These are phyloP conservation scores for Aphodius granarius DNA, from an alignment of 2,888 invertebrate genomes.

Conservation along the genomic window DNA sequence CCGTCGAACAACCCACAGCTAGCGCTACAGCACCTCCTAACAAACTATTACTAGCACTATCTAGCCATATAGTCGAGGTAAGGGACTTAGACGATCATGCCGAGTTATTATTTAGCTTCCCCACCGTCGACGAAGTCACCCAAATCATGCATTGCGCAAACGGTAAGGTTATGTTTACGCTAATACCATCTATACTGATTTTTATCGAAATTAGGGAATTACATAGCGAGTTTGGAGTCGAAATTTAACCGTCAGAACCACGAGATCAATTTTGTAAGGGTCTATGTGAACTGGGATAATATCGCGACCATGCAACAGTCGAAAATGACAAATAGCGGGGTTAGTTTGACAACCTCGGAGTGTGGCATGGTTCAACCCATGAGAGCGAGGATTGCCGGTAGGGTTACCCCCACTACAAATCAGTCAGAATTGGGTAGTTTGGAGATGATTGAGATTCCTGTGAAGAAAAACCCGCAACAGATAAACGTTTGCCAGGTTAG, in stretches of 20 bases:
- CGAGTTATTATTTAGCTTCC: constrained; percentile 63
- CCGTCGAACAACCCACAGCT: constrained; percentile 67
- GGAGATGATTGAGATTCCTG: constrained; percentile 75
- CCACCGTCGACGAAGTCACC: constrained; percentile 72
- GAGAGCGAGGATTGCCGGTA: constrained; percentile 72
- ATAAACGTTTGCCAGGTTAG: constrained; percentile 65
- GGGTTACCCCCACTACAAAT: constrained; percentile 71
- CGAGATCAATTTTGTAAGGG: constrained; percentile 62
- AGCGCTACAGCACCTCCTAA: constrained; percentile 63
- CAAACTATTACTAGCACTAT: constrained; percentile 61
- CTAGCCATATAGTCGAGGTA: constrained; percentile 64
- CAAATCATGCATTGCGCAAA: constrained; percentile 67
- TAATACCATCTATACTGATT: background rate
- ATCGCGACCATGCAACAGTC: constrained; percentile 55
- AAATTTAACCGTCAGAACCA: constrained; percentile 56
- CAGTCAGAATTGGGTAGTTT: constrained; percentile 62
- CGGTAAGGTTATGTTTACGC: constrained; percentile 56
- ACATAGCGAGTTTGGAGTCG: constrained; percentile 66
- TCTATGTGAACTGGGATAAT: constrained; percentile 76
- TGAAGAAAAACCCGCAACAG: constrained; percentile 61
- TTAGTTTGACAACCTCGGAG: constrained; percentile 50
- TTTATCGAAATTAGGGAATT: constrained; percentile 57
- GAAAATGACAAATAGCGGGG: constrained; percentile 52
- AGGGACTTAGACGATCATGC: constrained; percentile 56
- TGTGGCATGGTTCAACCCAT: constrained; percentile 59